Evolutionary conservation across 2,888 invertebrate genomes (phyloP).

Genomic region (Laspeyria flexula): DNA sequence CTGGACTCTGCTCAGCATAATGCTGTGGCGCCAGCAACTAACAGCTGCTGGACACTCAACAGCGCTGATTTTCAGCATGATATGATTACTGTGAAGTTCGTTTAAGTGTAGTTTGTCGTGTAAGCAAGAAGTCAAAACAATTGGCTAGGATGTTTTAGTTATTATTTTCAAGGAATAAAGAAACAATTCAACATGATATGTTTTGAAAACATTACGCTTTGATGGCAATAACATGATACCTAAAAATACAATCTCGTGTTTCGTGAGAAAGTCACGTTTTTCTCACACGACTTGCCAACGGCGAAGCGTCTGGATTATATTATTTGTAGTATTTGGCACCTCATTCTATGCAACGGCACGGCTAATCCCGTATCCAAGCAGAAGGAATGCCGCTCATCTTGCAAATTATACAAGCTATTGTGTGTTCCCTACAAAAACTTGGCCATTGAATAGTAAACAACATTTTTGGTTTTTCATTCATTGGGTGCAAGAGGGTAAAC

Average conservation of each 20-base stretch:
- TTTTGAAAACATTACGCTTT: too few relatives aligned
- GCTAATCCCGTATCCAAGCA: constrained; percentile 13
- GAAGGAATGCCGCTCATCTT: constrained; percentile 24
- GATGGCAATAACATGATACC: background rate
- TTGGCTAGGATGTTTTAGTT: too few relatives aligned
- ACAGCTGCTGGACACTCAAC: too few relatives aligned
- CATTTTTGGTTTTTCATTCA: constrained; percentile 28
- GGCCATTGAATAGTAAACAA: constrained; percentile 37
- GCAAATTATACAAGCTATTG: constrained; percentile 34
- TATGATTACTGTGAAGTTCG: too few relatives aligned
- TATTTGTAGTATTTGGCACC: constrained; percentile 24
- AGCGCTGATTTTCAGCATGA: too few relatives aligned
- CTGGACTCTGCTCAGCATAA: too few relatives aligned
- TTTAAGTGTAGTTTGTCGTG: too few relatives aligned
- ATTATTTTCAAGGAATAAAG: too few relatives aligned
- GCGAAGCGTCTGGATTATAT: constrained; percentile 2
- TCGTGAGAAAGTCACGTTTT: constrained; percentile 27
- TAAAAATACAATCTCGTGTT: constrained; percentile 15
- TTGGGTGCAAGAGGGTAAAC: too few relatives aligned
- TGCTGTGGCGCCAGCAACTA: too few relatives aligned
- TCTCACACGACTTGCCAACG: constrained; percentile 6
- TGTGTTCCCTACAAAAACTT: constrained; percentile 40
- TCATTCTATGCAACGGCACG: constrained; percentile 7
- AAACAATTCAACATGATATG: too few relatives aligned
- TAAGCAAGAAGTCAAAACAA: too few relatives aligned